phyloP scores from a whole-genome alignment of 2,797 vertebrate species.

The Sebastolobus altivelis region DNA sequence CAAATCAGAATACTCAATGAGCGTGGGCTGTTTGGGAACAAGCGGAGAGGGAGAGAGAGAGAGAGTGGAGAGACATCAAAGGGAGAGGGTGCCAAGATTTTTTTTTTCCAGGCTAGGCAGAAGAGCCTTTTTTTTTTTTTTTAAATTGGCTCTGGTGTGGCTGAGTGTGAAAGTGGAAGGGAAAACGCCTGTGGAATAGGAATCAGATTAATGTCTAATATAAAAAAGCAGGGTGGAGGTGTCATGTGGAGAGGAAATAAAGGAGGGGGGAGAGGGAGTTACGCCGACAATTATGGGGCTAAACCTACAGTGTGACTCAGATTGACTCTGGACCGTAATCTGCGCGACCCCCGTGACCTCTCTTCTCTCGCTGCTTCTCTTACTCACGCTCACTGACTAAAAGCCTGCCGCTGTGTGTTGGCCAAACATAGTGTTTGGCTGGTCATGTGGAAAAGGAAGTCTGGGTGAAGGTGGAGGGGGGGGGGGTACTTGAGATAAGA shows the following conservation, averaged over 20 bases:
- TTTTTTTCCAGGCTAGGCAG: conserved; percentile 21
- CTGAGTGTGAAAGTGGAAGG: conserved; percentile 39
- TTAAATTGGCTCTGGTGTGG: conserved; percentile 38
- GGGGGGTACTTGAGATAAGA: conserved; percentile 56
- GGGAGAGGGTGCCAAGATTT: conserved; percentile 47
- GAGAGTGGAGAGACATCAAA: conserved; percentile 75
- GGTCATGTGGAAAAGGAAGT: conserved; percentile 71
- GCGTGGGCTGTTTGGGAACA: conserved; percentile 45
- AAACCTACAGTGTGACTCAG: conserved; percentile 46
- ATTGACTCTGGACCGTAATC: conserved; percentile 54
- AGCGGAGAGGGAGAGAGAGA: conserved; percentile 16
- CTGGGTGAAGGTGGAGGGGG: conserved; percentile 53
- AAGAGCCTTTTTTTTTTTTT: conserved; percentile 35
- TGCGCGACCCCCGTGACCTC: conserved; percentile 32
- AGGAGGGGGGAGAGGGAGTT: background rate
- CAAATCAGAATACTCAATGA: conserved; percentile 62
- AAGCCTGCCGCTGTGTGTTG: conserved; percentile 50
- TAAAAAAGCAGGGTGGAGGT: conserved; percentile 28
- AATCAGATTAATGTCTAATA: conserved; percentile 45
- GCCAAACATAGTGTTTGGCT: conserved; percentile 47
- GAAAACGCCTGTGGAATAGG: conserved; percentile 42
- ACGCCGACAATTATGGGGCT: conserved; percentile 11
- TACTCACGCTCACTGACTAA: conserved; percentile 38
- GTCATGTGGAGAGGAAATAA: conserved; percentile 35
- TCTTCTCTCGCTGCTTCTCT: background rate